Evolutionary conservation across 2,797 vertebrate genomes (phyloP).

Genomic region (Sebastes elongatus): DNA sequence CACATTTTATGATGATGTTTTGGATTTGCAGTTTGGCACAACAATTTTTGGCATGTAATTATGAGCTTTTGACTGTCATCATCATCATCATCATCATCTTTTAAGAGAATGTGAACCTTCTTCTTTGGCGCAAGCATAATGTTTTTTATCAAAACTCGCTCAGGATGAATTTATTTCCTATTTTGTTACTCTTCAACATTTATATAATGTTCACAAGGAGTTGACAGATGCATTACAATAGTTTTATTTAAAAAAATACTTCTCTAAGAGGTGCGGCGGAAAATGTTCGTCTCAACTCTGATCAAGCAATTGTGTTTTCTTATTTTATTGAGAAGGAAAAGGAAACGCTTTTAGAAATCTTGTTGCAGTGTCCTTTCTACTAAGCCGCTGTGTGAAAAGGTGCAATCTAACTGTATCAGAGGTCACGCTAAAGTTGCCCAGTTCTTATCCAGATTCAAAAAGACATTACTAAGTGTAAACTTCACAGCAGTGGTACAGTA

Average conservation of each 20-base stretch:
- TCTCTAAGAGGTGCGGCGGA: not conserved
- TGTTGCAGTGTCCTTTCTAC: not conserved
- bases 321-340: not conserved
- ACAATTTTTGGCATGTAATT: no score
- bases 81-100: no score
- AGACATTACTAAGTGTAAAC: constrained; percentile 20
- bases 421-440: constrained; percentile 27
- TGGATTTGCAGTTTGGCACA: no score
- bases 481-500: constrained; percentile 34
- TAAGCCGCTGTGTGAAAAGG: not conserved
- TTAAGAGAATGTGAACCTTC: no score
- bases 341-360: constrained; percentile 20
- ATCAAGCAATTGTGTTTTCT: not conserved
- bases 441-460: constrained; percentile 21
- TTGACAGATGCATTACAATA: not conserved
- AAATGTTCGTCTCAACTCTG: not conserved
- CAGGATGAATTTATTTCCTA: no score
- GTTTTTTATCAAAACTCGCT: no score
- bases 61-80: no score
- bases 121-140: no score
- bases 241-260: not conserved
- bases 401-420: constrained; percentile 29
- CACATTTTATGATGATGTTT: no score
- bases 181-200: no score
- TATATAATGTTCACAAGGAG: not conserved